Conservation (phyloP, 2,113 vertebrate genomes). For the Condylura cristata region DNA sequence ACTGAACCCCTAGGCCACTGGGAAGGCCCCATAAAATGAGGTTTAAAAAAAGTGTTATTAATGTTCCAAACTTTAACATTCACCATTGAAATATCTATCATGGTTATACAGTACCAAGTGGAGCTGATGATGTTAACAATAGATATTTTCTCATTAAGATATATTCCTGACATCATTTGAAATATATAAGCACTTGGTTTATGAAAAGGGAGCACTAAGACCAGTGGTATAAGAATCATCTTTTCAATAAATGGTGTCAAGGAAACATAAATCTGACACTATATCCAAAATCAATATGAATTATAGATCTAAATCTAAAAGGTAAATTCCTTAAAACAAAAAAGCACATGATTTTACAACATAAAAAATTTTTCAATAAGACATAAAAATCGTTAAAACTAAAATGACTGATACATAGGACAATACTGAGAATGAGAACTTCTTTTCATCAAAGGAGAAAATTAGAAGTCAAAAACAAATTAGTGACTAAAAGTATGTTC, state of each 20-base stretch:
- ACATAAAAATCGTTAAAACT: not conserved
- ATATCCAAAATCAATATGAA: not conserved
- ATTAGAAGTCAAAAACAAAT: not conserved
- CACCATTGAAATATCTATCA: not conserved
- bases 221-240: not conserved
- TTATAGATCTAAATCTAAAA: slow-evolving; percentile 12
- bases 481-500: not conserved
- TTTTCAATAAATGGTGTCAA: not conserved
- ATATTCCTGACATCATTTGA: not conserved
- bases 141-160: slow-evolving; percentile 44
- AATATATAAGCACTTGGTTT: slow-evolving; percentile 41
- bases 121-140: not conserved
- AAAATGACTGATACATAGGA: not conserved
- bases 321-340: not conserved
- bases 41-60: slow-evolving; percentile 46
- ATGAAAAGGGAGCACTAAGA: not conserved
- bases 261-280: not conserved
- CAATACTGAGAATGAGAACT: not conserved
- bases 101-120: not conserved
- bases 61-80: slow-evolving; percentile 28
- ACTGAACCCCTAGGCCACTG: too few species aligned
- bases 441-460: not conserved
- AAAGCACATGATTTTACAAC: not conserved
- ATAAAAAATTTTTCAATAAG: not conserved
- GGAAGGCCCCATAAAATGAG: too few species aligned